Conservation (phyloP, 2,113 vertebrate genomes). For the Paradoxurus hermaphroditus region DNA sequence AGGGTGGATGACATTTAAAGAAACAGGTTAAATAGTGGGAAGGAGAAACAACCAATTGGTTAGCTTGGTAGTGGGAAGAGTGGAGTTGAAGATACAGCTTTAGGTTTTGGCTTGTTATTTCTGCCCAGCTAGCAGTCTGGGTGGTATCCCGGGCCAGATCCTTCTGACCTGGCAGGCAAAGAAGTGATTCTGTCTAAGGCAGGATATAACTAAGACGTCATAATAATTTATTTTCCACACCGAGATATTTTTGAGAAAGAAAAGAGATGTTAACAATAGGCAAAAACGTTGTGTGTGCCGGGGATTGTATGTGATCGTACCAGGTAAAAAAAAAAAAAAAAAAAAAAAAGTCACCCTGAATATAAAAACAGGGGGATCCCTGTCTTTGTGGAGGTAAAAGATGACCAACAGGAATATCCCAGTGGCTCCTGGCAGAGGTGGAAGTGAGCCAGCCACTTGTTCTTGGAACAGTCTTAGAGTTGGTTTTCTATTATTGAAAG, state of each 20-base stretch:
- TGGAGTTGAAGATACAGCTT: neutral
- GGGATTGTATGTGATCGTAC: neutral
- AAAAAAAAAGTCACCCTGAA: neutral
- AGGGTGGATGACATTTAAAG: constrained; percentile 6
- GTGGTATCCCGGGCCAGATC: neutral
- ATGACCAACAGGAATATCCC: neutral
- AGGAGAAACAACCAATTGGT: neutral
- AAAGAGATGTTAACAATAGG: neutral
- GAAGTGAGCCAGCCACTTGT: neutral
- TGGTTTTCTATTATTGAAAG: neutral
- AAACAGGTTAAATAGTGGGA: neutral
- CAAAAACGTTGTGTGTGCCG: neutral
- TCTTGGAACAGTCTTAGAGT: neutral
- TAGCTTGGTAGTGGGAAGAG: neutral
- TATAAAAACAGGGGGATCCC: neutral
- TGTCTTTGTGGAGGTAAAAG: neutral
- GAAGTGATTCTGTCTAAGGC: neutral
- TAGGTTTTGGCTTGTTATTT: neutral
- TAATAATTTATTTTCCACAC: neutral
- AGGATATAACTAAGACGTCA: neutral
- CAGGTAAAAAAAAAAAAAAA: neutral
- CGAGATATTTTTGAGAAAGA: neutral
- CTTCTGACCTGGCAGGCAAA: neutral
- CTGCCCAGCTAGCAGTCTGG: neutral
- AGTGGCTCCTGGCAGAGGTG: neutral